These are phyloP conservation scores for Bettongia penicillata DNA, from an alignment of 2,113 vertebrate species.

Conservation along the genomic window DNA sequence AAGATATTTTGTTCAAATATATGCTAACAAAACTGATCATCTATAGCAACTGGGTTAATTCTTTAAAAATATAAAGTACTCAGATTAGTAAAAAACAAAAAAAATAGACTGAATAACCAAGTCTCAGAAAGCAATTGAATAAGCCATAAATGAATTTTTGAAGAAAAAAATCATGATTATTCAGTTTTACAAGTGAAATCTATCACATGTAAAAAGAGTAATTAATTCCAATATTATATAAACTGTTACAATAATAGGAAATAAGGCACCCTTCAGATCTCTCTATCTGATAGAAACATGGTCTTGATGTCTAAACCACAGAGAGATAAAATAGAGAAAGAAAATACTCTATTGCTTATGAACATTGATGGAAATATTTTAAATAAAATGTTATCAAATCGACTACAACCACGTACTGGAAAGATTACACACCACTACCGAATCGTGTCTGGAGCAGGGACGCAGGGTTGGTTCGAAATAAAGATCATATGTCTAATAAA, in stretches of 20 bases:
- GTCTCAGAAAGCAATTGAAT: conserved; percentile 1
- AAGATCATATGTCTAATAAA: not conserved
- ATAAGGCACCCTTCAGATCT: not conserved
- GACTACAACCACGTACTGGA: not conserved
- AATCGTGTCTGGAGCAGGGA: not conserved
- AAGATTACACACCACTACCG: not conserved
- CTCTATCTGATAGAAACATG: not conserved
- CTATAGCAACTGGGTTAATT: not conserved
- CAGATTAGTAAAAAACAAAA: not conserved
- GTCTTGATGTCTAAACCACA: not conserved
- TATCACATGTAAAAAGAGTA: not conserved
- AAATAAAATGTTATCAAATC: not conserved
- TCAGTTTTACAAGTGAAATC: conserved; percentile 11
- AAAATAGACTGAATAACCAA: conserved; percentile 11
- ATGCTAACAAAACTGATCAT: not conserved
- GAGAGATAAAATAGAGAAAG: not conserved
- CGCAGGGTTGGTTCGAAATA: not conserved
- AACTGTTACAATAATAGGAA: not conserved
- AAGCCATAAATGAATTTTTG: not conserved
- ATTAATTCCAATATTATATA: not conserved
- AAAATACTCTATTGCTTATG: not conserved
- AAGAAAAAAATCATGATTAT: not conserved
- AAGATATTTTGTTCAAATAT: not conserved
- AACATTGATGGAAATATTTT: conserved; percentile 21
- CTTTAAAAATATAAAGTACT: not conserved